Evolutionary conservation across 2,113 vertebrate species (phyloP).

Genomic region (Dicentrarchus labrax): DNA sequence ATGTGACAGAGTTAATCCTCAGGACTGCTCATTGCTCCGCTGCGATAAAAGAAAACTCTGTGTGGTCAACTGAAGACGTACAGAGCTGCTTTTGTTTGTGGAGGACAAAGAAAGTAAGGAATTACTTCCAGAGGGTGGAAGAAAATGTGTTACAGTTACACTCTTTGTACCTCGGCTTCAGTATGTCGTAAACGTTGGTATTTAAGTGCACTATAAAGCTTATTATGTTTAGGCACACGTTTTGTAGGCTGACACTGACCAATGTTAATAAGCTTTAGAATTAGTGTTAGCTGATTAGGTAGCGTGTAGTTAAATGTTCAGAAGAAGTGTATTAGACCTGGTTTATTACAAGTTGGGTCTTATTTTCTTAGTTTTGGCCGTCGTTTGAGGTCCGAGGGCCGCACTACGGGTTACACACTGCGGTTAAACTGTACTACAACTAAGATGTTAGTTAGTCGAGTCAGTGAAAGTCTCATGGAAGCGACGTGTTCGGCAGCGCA

Average conservation of each 20-base stretch:
- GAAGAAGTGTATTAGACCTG: not conserved
- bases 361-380: too few species aligned
- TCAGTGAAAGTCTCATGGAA: too few species aligned
- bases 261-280: not conserved
- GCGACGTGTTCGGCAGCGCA: too few species aligned
- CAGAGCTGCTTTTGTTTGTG: conserved; percentile 57
- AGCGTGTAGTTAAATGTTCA: not conserved
- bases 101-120: conserved; percentile 5
- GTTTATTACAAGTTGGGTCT: not conserved
- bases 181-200: not conserved
- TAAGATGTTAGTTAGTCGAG: too few species aligned
- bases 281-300: not conserved
- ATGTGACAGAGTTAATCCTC: not conserved
- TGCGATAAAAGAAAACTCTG: conserved; percentile 36
- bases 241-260: too few species aligned
- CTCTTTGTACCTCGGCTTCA: not conserved
- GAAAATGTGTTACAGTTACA: not conserved
- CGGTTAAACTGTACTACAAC: too few species aligned
- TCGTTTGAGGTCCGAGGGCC: too few species aligned
- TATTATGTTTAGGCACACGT: too few species aligned
- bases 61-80: conserved; percentile 28
- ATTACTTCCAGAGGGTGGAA: conserved; percentile 18
- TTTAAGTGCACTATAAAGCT: not conserved
- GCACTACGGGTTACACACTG: too few species aligned
- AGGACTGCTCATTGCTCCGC: not conserved